These are phyloP conservation scores for Asteroscopus sphinx DNA, from an alignment of 2,888 invertebrate species.

Conservation along the genomic window DNA sequence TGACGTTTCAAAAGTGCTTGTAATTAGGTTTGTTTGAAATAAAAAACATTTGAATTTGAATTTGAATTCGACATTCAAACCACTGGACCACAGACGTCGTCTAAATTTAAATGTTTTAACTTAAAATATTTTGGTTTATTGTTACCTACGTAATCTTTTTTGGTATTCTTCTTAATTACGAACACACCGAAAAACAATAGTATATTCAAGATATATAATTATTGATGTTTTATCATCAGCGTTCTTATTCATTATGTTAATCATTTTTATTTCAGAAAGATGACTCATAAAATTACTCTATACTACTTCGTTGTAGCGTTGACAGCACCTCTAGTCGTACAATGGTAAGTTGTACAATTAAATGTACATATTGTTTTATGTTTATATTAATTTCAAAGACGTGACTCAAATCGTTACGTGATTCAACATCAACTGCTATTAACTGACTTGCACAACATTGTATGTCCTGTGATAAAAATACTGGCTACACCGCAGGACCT, in stretches of 20 bases:
- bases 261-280: conserved; percentile 77
- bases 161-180: conserved; percentile 1
- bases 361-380: conserved; percentile 5
- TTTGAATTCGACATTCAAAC: no score
- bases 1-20: no score
- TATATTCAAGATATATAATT: conserved; percentile 7
- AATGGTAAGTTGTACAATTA: conserved; percentile 72
- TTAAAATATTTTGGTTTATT: neutral
- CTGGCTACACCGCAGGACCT: no score
- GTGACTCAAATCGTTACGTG: neutral
- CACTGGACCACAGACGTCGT: neutral
- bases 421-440: neutral
- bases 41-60: no score
- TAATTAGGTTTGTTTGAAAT: no score
- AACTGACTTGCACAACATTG: no score
- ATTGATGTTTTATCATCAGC: conserved; percentile 1
- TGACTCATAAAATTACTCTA: conserved; percentile 67
- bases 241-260: conserved; percentile 8
- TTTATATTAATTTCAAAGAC: conserved; percentile 4
- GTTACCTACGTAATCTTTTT: no score
- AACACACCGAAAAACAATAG: conserved; percentile 5
- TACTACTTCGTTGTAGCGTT: conserved; percentile 68
- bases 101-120: conserved; percentile 2
- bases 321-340: conserved; percentile 69
- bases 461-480: neutral